Conservation (phyloP, 2,888 invertebrate genomes). For the Xestia ashworthii region DNA sequence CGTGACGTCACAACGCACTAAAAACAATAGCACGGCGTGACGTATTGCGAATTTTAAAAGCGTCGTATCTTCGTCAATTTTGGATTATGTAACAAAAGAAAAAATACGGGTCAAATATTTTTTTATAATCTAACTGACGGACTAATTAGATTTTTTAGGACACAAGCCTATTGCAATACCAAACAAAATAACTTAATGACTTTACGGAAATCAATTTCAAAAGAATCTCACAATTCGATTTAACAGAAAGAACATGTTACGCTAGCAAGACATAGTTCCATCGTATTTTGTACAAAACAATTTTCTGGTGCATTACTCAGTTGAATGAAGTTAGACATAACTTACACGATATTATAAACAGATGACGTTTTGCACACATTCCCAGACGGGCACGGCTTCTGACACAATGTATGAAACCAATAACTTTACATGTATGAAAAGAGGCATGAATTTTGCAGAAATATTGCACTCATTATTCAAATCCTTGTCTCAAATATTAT, state of each 20-base stretch:
- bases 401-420: conserved; percentile 32
- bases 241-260: conserved; percentile 9
- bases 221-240: conserved; percentile 17
- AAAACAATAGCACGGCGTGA: no score
- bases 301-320: conserved; percentile 29
- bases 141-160: no score
- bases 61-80: no score
- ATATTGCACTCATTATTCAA: background rate
- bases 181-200: background rate
- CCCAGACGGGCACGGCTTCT: conserved; percentile 34
- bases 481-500: background rate
- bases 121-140: no score
- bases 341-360: conserved; percentile 49
- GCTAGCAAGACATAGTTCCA: conserved; percentile 35
- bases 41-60: no score
- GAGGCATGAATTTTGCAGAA: background rate
- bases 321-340: conserved; percentile 52
- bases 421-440: conserved; percentile 11
- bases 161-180: no score
- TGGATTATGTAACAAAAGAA: no score
- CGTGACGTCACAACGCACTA: no score
- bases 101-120: no score
- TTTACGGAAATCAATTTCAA: background rate
- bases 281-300: conserved; percentile 41
- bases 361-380: conserved; percentile 41